Percentiles rank a stretch among this genome's conserved stretches.
Evolutionary conservation across 2,888 invertebrate genomes (phyloP).

Genomic region (Prosopocoilus inquinatus): DNA sequence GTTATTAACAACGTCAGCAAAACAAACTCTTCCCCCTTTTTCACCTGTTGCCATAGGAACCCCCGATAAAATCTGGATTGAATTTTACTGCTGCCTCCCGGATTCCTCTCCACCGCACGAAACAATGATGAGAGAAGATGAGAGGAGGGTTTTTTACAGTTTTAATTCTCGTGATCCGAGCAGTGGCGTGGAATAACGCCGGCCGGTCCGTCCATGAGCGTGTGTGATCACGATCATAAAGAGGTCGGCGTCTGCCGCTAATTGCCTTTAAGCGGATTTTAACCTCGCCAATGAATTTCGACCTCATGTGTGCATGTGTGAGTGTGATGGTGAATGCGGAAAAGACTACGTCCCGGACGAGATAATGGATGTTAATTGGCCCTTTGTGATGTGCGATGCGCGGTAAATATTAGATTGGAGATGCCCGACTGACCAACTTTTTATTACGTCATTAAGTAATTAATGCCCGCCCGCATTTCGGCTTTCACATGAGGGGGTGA

Average conservation of each 20-base stretch:
- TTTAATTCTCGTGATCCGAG: conserved; percentile 17
- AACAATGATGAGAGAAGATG: conserved; percentile 21
- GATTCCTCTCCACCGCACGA: conserved; percentile 19
- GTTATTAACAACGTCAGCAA: conserved; percentile 3
- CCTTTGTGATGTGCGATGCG: no score
- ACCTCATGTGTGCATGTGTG: no score
- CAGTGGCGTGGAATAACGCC: conserved; percentile 20
- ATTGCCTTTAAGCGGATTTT: conserved; percentile 31
- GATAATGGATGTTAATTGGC: no score
- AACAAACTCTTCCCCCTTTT: conserved; percentile 15
- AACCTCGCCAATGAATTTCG: conserved; percentile 1
- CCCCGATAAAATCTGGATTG: conserved; percentile 12
- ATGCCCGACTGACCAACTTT: no score
- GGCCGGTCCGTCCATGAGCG: conserved; percentile 14
- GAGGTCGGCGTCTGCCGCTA: conserved; percentile 22
- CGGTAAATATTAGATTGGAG: no score
- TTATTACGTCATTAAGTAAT: no score
- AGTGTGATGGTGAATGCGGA: no score
- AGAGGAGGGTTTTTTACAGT: conserved; percentile 12
- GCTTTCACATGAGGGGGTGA: no score
- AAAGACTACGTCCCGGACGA: no score
- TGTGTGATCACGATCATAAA: conserved; percentile 16
- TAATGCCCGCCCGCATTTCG: no score
- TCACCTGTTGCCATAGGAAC: conserved; percentile 30
- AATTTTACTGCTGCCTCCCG: conserved; percentile 22